Evolutionary conservation across 2,797 vertebrate genomes (phyloP), one percentile per base, ranked within the genome.

Genomic region (Chanos chanos): DNA sequence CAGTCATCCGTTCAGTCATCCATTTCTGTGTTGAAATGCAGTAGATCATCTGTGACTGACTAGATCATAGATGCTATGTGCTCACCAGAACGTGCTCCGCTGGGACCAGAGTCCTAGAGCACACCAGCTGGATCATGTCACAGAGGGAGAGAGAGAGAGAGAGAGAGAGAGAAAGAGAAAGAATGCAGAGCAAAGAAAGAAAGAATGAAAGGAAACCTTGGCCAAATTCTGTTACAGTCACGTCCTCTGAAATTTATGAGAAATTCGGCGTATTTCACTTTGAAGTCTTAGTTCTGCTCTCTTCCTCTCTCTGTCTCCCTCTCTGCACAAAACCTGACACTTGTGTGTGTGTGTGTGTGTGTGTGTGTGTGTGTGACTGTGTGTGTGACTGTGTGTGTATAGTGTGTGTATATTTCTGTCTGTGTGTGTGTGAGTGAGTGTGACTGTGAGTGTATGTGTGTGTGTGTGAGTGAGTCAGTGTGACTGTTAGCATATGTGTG

Each of bases 381-480:
- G n/a, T 13, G n/a, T 7, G 36, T 1, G 33, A 13, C 33, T 36
- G 12, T 36, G 36, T 5, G 33, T n/a, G n/a, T n/a, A n/a, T n/a
- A n/a, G 33, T 19, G 31, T 37, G 50, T 53, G 31, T 13, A 10
- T 15, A 8, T 15, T 31, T 53, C 19, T 39, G 19, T 15, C 24
- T n/a, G 39, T 5, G n/a, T n/a, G n/a, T n/a, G n/a, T n/a, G n/a
- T n/a, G n/a, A n/a, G n/a, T n/a, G n/a, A n/a, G n/a, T n/a, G n/a
- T n/a, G n/a, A n/a, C n/a, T n/a, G n/a, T n/a, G n/a, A n/a, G n/a
- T n/a, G n/a, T n/a, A n/a, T n/a, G 41, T 33, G 19, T 15, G 15
- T n/a, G 25, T 39, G 43, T 49, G 45, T 72, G 36, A 75, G 78
- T 75, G 70, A 79, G 74, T 76, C 59, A 68, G 25, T 33, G n/a